A percentile compares a stretch with the other conserved stretches of the same genome.
phyloP scores from a whole-genome alignment of 2,797 vertebrate species.

The Lagorchestes hirsutus region DNA sequence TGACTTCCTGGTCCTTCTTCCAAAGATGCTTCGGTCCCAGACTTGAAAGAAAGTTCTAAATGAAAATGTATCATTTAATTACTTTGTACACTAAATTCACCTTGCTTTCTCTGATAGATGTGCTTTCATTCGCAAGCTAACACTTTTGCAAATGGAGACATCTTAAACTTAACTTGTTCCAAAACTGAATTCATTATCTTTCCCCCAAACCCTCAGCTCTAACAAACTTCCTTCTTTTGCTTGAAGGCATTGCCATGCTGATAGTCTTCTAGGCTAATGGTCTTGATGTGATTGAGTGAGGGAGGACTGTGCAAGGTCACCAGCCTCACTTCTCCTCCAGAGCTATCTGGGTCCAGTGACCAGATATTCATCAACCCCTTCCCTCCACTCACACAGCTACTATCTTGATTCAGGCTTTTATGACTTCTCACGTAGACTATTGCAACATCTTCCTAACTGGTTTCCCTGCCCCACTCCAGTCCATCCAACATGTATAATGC shows the following conservation, averaged over 20 bases:
- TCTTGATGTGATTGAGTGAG: not conserved
- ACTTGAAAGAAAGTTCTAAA: slow-evolving; percentile 21
- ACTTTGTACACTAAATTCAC: not conserved
- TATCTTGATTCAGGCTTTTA: not conserved
- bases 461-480: not conserved
- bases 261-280: not conserved
- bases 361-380: not conserved
- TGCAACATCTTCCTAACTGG: not conserved
- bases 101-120: slow-evolving; percentile 27
- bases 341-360: too few relatives aligned
- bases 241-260: not conserved
- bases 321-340: too few relatives aligned
- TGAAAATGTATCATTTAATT: slow-evolving; percentile 19
- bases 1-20: not conserved
- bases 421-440: not conserved
- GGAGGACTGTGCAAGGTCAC: too few relatives aligned
- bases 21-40: not conserved
- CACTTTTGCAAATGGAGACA: not conserved
- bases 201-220: not conserved
- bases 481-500: not conserved
- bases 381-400: not conserved
- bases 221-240: not conserved
- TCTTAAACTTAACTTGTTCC: not conserved
- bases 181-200: not conserved
- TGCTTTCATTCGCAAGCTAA: slow-evolving; percentile 25